Evolutionary conservation across 2,888 invertebrate species (phyloP).

Genomic region (Odontothrips loti): DNA sequence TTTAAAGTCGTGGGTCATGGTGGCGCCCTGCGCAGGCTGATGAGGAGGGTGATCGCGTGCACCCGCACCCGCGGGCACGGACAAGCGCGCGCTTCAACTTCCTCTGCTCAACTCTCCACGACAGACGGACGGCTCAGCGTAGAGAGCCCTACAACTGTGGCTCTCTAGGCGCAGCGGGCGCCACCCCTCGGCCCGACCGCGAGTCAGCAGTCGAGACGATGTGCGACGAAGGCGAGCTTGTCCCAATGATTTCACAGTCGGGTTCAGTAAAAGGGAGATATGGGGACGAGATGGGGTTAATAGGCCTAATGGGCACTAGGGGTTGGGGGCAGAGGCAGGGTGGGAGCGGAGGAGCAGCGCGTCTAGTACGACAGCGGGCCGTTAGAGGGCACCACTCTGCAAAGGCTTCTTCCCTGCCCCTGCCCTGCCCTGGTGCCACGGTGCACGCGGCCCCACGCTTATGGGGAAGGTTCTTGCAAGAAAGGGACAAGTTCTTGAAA

Average conservation of each 20-base stretch:
- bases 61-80: no score
- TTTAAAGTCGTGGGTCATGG: not conserved
- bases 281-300: conserved; percentile 17
- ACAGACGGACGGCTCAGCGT: no score
- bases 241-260: not conserved
- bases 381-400: not conserved
- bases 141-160: no score
- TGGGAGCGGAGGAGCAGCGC: not conserved
- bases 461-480: no score
- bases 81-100: no score
- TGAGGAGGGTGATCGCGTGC: not conserved
- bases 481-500: no score
- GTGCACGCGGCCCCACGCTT: no score
- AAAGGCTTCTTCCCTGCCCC: not conserved
- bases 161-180: no score
- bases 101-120: no score
- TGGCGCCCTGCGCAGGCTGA: conserved; percentile 7
- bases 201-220: no score
- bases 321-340: not conserved
- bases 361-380: not conserved
- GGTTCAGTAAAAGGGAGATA: not conserved
- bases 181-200: no score
- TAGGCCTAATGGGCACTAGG: not conserved
- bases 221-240: not conserved
- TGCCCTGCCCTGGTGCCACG: no score